These are phyloP conservation scores for Scophthalmus maximus DNA, from an alignment of 2,113 vertebrate genomes.

Conservation along the genomic window DNA sequence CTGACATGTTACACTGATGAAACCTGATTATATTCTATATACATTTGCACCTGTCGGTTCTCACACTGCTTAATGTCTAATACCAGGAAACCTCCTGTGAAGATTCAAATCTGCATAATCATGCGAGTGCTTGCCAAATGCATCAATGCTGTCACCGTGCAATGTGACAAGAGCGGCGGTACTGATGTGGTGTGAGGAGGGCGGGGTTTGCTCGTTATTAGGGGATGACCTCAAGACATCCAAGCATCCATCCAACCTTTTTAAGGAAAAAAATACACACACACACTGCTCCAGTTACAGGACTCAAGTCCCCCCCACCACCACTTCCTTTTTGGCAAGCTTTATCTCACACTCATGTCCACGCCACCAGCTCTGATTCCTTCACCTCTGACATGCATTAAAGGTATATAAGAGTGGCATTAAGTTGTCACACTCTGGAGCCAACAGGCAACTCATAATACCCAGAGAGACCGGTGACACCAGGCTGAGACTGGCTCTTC, in stretches of 20 bases:
- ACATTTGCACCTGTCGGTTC: constrained; percentile 13
- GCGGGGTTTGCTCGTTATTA: constrained; percentile 22
- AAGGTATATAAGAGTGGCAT: constrained; percentile 62
- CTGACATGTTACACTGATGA: not conserved
- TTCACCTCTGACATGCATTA: constrained; percentile 32
- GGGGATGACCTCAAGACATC: constrained; percentile 6
- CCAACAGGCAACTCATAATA: constrained; percentile 7
- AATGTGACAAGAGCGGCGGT: constrained; percentile 30
- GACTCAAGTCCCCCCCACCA: constrained; percentile 14
- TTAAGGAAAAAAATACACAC: constrained; percentile 61
- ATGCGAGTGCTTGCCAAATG: not conserved
- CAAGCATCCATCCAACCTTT: constrained; percentile 55
- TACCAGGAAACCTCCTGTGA: not conserved
- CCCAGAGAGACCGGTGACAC: constrained; percentile 10
- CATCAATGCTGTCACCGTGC: constrained; percentile 41
- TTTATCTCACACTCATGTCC: constrained; percentile 13
- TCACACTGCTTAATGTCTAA: not conserved
- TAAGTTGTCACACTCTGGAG: constrained; percentile 22
- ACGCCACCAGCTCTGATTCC: constrained; percentile 10
- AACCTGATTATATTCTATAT: not conserved
- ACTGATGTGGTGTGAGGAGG: constrained; percentile 8
- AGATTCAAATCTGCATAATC: constrained; percentile 13
- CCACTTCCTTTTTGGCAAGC: constrained; percentile 34
- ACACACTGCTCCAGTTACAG: constrained; percentile 55
- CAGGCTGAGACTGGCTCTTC: constrained; percentile 8